Conservation (phyloP, 2,888 invertebrate species). For the Dorcus parallelipipedus region DNA sequence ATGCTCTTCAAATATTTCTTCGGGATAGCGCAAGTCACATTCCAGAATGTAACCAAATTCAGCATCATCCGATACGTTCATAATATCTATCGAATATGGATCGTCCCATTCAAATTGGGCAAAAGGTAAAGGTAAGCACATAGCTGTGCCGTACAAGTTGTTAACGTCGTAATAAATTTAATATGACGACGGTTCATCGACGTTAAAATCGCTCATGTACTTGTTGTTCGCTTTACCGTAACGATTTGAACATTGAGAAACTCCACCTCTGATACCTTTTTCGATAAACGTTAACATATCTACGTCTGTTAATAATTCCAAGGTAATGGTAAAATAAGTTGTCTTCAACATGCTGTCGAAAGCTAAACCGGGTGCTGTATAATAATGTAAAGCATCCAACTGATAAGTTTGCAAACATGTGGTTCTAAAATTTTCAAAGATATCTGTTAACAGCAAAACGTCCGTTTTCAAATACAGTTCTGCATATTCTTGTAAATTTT, state of each 20-base stretch:
- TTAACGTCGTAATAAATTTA: slow-evolving; percentile 14
- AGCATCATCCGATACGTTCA: too few species aligned
- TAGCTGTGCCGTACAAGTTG: slow-evolving; percentile 15
- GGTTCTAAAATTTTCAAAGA: slow-evolving; percentile 36
- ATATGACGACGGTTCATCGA: too few species aligned
- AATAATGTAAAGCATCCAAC: slow-evolving; percentile 36
- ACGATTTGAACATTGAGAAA: too few species aligned
- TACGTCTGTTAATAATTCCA: slow-evolving; percentile 34
- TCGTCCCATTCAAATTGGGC: too few species aligned
- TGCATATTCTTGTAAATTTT: slow-evolving; percentile 28
- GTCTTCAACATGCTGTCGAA: slow-evolving; percentile 37
- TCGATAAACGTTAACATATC: slow-evolving; percentile 21
- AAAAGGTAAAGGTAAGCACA: too few species aligned
- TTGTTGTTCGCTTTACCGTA: too few species aligned
- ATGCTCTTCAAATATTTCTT: too few species aligned
- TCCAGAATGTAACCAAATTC: too few species aligned
- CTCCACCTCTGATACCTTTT: too few species aligned
- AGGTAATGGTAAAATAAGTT: slow-evolving; percentile 28
- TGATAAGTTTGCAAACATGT: slow-evolving; percentile 27
- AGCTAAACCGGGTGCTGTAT: slow-evolving; percentile 33
- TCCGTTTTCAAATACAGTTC: slow-evolving; percentile 31
- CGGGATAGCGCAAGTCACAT: too few species aligned
- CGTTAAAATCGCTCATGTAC: too few species aligned
- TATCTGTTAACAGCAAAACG: slow-evolving; percentile 29
- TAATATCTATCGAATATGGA: too few species aligned